Percentiles rank a stretch among this genome's conserved stretches.
Evolutionary conservation across 2,797 vertebrate genomes (phyloP).

Genomic region (Eulemur mongoz): DNA sequence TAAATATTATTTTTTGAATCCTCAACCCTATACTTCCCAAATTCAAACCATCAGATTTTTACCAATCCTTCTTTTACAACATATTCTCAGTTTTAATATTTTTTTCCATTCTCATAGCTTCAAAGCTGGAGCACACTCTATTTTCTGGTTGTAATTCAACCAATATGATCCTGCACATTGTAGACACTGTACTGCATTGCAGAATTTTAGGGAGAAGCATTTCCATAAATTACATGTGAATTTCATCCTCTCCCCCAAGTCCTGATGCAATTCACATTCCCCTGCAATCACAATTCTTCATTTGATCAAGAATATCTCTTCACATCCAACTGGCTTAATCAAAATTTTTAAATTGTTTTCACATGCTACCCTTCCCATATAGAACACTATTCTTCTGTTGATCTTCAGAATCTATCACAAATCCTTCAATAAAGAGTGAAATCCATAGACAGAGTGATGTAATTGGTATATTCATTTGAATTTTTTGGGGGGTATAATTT

Average conservation of each 20-base stretch:
- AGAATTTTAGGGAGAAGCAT: not conserved
- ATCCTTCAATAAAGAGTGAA: not conserved
- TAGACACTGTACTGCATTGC: not conserved
- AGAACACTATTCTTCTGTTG: not conserved
- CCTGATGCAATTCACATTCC: not conserved
- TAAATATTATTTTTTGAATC: conserved; percentile 51
- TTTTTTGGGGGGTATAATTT: not conserved
- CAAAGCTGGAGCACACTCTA: not conserved
- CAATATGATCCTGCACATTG: accelerated
- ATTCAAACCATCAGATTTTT: conserved; percentile 16
- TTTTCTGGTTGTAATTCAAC: not conserved
- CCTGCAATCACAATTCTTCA: not conserved
- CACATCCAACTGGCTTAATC: not conserved
- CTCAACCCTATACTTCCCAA: not conserved
- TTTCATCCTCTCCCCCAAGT: not conserved
- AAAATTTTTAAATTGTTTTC: not conserved
- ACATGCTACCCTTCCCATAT: not conserved
- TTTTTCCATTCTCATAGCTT: not conserved
- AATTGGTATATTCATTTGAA: not conserved
- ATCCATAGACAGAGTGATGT: not conserved
- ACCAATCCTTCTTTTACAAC: not conserved
- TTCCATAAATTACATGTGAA: not conserved
- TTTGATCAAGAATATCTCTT: not conserved
- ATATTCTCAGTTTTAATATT: conserved; percentile 8
- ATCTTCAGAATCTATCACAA: not conserved